These are phyloP conservation scores for Bungarus multicinctus DNA, from an alignment of 2,113 vertebrate genomes.

Conservation along the genomic window DNA sequence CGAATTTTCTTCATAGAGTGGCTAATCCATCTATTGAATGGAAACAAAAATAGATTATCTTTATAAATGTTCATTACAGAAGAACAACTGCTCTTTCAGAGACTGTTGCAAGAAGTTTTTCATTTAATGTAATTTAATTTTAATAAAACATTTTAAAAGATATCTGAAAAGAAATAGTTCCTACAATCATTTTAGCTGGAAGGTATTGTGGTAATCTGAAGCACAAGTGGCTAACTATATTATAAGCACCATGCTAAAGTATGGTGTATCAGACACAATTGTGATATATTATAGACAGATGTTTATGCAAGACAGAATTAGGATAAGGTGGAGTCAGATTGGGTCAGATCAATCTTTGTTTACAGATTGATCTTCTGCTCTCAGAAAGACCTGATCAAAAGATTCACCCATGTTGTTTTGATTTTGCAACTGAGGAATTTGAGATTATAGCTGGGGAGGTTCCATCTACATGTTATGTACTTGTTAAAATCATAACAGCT, in stretches of 20 bases:
- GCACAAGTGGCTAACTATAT: not conserved
- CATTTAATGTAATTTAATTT: not conserved
- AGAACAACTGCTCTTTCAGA: not conserved
- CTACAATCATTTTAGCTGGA: not conserved
- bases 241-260: not conserved
- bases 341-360: not conserved
- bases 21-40: conserved; percentile 48
- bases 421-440: not conserved
- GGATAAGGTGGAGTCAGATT: not conserved
- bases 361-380: not conserved
- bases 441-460: not conserved
- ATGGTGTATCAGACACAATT: not conserved
- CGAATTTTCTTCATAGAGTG: conserved; percentile 33
- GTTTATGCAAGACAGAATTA: not conserved
- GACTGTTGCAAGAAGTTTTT: not conserved
- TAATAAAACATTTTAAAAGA: not conserved
- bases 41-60: conserved; percentile 49
- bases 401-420: not conserved
- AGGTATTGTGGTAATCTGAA: not conserved
- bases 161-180: not conserved
- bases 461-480: not conserved
- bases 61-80: conserved; percentile 50
- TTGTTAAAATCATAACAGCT: not conserved
- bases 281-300: not conserved
- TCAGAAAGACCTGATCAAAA: not conserved